Conservation (phyloP, 1,140 invertebrate species). For the Leptestheria dahalacensis region DNA sequence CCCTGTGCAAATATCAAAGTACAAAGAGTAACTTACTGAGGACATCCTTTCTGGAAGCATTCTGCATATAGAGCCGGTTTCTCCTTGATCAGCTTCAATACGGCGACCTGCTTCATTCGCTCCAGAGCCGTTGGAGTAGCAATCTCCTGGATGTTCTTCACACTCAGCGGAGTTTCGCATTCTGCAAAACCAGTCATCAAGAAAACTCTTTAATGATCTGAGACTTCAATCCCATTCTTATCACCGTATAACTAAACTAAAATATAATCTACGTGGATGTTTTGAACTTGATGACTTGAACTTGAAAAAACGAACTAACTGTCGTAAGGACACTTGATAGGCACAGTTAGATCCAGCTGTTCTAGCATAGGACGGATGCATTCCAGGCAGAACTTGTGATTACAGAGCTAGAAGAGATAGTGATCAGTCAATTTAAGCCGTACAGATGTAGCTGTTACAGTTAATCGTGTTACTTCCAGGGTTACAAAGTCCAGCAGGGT, state of each 20-base stretch:
- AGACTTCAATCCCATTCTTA: too few species aligned
- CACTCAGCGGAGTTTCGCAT: background rate
- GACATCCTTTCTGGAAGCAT: background rate
- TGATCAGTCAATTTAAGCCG: background rate
- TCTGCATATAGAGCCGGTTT: background rate
- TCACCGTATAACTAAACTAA: too few species aligned
- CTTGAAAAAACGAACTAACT: background rate
- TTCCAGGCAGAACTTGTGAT: slow-evolving; percentile 3
- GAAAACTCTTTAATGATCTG: background rate
- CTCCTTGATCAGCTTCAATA: background rate
- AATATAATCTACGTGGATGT: too few species aligned
- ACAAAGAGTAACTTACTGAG: too few species aligned
- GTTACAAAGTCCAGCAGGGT: background rate
- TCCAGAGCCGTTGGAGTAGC: background rate
- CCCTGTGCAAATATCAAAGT: too few species aligned
- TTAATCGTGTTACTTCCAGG: background rate
- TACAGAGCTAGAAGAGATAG: background rate
- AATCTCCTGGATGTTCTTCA: slow-evolving; percentile 2
- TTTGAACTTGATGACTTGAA: too few species aligned
- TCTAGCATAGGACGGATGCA: background rate
- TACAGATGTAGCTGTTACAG: too few species aligned
- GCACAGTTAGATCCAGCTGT: background rate
- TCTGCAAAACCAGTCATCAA: background rate
- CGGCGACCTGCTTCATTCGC: background rate
- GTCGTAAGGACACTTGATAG: background rate